A percentile compares a stretch with the other conserved stretches of the same genome.
phyloP scores from a whole-genome alignment of 2,888 invertebrate genomes.

The Brachyptera putata region DNA sequence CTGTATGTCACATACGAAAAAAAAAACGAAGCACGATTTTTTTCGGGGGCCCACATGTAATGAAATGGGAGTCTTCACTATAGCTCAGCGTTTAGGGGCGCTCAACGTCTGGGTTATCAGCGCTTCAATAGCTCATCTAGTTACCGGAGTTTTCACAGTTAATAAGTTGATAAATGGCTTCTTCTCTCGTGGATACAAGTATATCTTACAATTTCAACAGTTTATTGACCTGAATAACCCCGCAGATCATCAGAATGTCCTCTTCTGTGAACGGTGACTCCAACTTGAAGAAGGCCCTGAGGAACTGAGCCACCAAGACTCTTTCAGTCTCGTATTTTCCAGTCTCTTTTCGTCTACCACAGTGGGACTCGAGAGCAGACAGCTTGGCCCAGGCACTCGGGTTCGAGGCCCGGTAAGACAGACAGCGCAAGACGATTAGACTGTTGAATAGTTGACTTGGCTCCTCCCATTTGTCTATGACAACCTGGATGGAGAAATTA shows the following conservation, averaged over 20 bases:
- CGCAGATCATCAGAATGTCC: conserved; percentile 69
- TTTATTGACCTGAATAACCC: conserved; percentile 72
- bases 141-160: too few relatives aligned
- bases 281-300: conserved; percentile 62
- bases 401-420: conserved; percentile 61
- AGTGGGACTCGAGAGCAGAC: conserved; percentile 61
- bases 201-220: too few relatives aligned
- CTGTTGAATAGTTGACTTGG: conserved; percentile 74
- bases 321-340: conserved; percentile 45
- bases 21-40: too few relatives aligned
- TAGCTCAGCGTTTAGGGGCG: too few relatives aligned
- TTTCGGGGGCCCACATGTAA: too few relatives aligned
- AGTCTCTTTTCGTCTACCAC: conserved; percentile 54
- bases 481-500: too few relatives aligned
- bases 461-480: conserved; percentile 59
- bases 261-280: conserved; percentile 58
- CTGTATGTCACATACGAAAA: too few relatives aligned
- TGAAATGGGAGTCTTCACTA: too few relatives aligned
- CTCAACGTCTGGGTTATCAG: too few relatives aligned
- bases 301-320: conserved; percentile 54
- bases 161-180: too few relatives aligned
- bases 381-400: conserved; percentile 60
- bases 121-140: too few relatives aligned
- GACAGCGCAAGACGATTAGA: conserved; percentile 63
- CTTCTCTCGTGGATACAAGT: too few relatives aligned